A percentile compares a stretch with the other conserved stretches of the same genome.
These are phyloP conservation scores for Rhaphigaster nebulosa DNA, from an alignment of 2,888 invertebrate genomes.

Conservation along the genomic window DNA sequence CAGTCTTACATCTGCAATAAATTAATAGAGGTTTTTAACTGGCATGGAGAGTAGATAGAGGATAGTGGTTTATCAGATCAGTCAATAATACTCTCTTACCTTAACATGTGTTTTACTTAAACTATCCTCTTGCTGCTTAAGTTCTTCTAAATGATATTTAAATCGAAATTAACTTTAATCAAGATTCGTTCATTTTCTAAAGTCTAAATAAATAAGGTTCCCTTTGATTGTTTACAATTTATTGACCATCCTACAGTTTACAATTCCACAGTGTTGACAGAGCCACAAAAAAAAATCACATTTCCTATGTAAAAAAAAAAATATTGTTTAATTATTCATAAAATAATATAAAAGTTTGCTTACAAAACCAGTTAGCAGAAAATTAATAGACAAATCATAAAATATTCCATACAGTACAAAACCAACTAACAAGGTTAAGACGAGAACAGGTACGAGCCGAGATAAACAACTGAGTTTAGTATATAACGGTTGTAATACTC, in stretches of 20 bases:
- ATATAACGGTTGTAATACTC: not conserved
- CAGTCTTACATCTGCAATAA: constrained; percentile 65
- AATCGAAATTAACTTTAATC: not conserved
- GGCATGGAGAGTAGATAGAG: too few species aligned
- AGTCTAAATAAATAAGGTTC: not conserved
- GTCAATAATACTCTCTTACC: constrained; percentile 50
- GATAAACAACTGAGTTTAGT: not conserved
- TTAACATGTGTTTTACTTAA: constrained; percentile 64
- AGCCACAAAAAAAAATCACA: not conserved
- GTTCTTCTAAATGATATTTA: not conserved
- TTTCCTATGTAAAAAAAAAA: not conserved
- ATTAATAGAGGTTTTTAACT: not conserved
- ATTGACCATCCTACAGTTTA: constrained; percentile 62
- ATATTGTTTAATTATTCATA: not conserved
- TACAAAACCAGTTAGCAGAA: not conserved
- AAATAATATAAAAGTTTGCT: not conserved
- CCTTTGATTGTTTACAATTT: constrained; percentile 63
- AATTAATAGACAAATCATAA: not conserved
- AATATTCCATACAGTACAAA: not conserved
- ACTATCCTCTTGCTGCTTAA: constrained; percentile 29
- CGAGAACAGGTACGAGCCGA: not conserved
- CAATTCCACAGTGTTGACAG: constrained; percentile 54
- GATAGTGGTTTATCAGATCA: not conserved
- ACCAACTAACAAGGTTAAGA: not conserved
- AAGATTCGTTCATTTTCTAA: not conserved